phyloP scores from a whole-genome alignment of 2,888 invertebrate species.

The Leptarthrus brevirostris region DNA sequence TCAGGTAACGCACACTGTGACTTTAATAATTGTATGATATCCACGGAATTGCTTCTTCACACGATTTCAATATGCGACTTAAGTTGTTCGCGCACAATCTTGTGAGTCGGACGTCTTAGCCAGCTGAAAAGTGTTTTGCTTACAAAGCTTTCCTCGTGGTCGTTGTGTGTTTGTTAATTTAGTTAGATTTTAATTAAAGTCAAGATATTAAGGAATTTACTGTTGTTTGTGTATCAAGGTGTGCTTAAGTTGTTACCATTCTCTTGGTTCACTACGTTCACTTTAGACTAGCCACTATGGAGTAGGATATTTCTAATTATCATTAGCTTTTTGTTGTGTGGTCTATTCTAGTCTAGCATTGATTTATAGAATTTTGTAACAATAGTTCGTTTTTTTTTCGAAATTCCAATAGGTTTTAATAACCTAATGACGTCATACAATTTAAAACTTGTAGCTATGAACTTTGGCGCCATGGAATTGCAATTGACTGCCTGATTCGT shows the following conservation, averaged over 20 bases:
- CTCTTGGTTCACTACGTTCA: too few species aligned
- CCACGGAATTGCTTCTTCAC: background rate
- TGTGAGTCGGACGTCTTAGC: background rate
- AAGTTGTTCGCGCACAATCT: conserved; percentile 32
- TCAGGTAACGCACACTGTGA: conserved; percentile 30
- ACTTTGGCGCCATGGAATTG: too few species aligned
- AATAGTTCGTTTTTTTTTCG: too few species aligned
- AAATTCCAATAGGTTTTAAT: too few species aligned
- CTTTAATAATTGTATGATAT: background rate
- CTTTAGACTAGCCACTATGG: too few species aligned
- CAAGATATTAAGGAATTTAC: conserved; percentile 14
- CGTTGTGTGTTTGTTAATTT: conserved; percentile 22
- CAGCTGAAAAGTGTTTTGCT: background rate
- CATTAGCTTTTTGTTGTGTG: too few species aligned
- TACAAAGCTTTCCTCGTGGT: background rate
- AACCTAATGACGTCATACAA: too few species aligned
- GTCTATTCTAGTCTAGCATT: too few species aligned
- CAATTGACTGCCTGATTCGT: too few species aligned
- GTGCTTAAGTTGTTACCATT: background rate
- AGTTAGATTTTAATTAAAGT: conserved; percentile 19
- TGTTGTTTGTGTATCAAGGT: background rate
- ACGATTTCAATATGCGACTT: conserved; percentile 5
- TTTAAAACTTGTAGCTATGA: too few species aligned
- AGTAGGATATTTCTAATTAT: too few species aligned
- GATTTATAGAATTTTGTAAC: too few species aligned